These are phyloP conservation scores for Equus przewalskii DNA, from an alignment of 2,113 vertebrate genomes.

Conservation along the genomic window DNA sequence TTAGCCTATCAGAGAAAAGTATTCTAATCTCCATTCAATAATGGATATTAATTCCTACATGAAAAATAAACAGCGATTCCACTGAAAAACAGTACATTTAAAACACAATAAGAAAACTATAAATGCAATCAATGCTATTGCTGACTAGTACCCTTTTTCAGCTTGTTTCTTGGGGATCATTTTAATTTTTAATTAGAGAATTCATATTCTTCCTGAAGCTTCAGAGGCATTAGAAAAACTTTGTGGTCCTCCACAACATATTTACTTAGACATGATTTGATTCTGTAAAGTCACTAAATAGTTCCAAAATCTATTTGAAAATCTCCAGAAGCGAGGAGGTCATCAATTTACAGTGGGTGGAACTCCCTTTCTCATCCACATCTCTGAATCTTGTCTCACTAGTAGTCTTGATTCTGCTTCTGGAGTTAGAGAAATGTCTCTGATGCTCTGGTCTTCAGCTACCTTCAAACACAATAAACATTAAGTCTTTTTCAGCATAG, in stretches of 20 bases:
- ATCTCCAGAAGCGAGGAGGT: neutral
- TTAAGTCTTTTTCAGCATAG: neutral
- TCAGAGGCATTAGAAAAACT: neutral
- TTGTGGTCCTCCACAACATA: neutral
- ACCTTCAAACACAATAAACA: neutral
- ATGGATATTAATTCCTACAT: neutral
- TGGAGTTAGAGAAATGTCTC: neutral
- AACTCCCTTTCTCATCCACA: neutral
- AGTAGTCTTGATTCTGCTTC: neutral
- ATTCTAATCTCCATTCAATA: neutral
- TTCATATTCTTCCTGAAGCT: neutral
- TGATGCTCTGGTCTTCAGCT: no score
- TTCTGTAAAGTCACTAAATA: neutral
- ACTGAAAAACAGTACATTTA: neutral
- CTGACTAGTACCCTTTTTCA: neutral
- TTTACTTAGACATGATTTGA: neutral
- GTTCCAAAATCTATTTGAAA: neutral
- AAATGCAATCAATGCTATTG: neutral
- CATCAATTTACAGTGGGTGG: neutral
- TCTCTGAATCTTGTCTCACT: neutral
- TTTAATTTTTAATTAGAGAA: neutral
- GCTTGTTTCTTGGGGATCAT: neutral
- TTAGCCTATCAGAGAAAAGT: neutral
- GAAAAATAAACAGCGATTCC: neutral
- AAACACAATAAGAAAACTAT: neutral